These are phyloP conservation scores for Microtus richardsoni DNA, from an alignment of 2,113 vertebrate genomes.

Conservation along the genomic window DNA sequence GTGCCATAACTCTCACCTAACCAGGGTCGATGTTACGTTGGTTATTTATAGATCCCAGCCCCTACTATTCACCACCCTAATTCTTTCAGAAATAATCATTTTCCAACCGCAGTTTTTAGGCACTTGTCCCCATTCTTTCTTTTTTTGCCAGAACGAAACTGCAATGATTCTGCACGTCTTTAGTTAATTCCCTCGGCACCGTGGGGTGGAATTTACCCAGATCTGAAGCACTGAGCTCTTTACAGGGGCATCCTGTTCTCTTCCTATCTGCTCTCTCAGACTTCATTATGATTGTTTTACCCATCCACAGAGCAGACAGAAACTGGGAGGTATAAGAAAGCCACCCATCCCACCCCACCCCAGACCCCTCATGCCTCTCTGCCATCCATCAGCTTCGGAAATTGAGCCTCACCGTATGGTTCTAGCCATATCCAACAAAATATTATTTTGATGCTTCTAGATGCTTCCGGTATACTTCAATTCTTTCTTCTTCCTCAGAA, in stretches of 20 bases:
- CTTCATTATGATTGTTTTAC: neutral
- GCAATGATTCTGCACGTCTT: neutral
- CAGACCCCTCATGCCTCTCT: fast-evolving
- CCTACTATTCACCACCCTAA: neutral
- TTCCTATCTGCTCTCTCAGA: neutral
- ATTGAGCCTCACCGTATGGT: neutral
- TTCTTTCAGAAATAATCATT: constrained; percentile 28
- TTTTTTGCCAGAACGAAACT: neutral
- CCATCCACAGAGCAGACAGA: neutral
- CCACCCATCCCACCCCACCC: too few species aligned
- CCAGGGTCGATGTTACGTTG: neutral
- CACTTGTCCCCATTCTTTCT: neutral
- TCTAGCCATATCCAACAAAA: neutral
- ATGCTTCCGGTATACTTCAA: neutral
- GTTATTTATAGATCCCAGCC: neutral
- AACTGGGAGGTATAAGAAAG: constrained; percentile 15
- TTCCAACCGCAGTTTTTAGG: neutral
- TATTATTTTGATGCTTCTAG: constrained; percentile 37
- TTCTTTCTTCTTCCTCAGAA: neutral
- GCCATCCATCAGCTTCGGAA: neutral
- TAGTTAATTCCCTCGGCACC: neutral
- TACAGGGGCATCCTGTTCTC: neutral
- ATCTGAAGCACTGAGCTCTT: neutral
- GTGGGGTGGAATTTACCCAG: neutral
- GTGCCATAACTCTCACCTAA: neutral